Evolutionary conservation across 2,888 invertebrate species (phyloP).

Genomic region (Lottia scabra): DNA sequence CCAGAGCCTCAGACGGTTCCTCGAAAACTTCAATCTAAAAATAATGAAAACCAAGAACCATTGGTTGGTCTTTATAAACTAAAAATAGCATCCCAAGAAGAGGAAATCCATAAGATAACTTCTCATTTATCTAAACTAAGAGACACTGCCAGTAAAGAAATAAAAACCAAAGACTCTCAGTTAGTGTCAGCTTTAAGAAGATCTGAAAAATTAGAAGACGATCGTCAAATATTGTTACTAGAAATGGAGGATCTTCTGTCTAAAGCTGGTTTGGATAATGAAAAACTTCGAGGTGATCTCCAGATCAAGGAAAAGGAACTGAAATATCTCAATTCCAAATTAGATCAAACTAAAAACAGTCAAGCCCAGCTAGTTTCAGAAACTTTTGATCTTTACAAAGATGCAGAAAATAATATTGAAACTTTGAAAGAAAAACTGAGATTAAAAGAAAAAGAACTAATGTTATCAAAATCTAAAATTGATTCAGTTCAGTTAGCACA

Average conservation of each 20-base stretch:
- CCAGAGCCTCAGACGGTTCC: too few relatives aligned
- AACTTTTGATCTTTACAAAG: conserved; percentile 44
- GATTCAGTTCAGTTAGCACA: conserved; percentile 12
- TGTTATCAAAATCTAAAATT: conserved; percentile 35
- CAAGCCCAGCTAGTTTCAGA: conserved; percentile 35
- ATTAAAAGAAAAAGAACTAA: conserved; percentile 44
- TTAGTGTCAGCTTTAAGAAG: conserved; percentile 16
- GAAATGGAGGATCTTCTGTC: conserved; percentile 47
- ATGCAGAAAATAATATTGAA: conserved; percentile 43
- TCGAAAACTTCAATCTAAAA: too few relatives aligned
- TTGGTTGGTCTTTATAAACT: background rate
- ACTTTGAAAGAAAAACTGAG: conserved; percentile 42
- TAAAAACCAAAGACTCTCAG: conserved; percentile 17
- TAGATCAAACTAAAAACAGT: conserved; percentile 38
- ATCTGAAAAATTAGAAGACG: conserved; percentile 32
- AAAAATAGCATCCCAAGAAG: conserved; percentile 14
- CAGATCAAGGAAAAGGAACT: conserved; percentile 37
- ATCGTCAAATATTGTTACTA: conserved; percentile 39
- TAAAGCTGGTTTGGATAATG: conserved; percentile 43
- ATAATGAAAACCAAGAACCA: too few relatives aligned
- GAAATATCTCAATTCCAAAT: conserved; percentile 37
- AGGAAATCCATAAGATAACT: conserved; percentile 5
- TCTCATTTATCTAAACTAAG: background rate
- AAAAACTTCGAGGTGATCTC: conserved; percentile 40
- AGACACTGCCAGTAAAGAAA: background rate